phyloP scores from a whole-genome alignment of 2,888 invertebrate genomes.

The Ectemnius continuus region DNA sequence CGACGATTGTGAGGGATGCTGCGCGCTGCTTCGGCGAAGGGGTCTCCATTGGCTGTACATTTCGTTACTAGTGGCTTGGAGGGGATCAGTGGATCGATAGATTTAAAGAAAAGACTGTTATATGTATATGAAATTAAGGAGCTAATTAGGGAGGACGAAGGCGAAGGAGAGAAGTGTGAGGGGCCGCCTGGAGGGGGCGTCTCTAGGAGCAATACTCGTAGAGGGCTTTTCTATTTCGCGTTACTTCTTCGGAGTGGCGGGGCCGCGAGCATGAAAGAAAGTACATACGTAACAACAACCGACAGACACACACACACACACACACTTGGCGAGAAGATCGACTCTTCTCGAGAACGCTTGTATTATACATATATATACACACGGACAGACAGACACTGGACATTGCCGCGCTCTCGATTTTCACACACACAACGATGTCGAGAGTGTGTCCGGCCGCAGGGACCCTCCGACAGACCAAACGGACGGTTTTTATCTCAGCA shows the following conservation, averaged over 20 bases:
- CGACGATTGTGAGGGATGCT: constrained; percentile 16
- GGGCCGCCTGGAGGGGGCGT: neutral
- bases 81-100: constrained; percentile 5
- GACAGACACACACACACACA: no score
- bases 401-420: no score
- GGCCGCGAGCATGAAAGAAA: neutral
- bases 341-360: no score
- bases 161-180: neutral
- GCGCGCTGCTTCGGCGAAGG: constrained; percentile 22
- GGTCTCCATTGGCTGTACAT: constrained; percentile 3
- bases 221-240: neutral
- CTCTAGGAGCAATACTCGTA: constrained; percentile 7
- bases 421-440: no score
- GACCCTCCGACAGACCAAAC: no score
- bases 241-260: neutral
- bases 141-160: constrained; percentile 5
- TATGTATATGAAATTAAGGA: constrained; percentile 12
- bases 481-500: no score
- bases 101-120: neutral
- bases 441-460: no score
- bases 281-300: no score
- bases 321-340: no score
- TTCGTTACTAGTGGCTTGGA: constrained; percentile 10
- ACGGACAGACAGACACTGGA: no score
- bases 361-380: no score